These are phyloP conservation scores for Pristis pectinata DNA, from an alignment of 2,797 vertebrate genomes.

Conservation along the genomic window DNA sequence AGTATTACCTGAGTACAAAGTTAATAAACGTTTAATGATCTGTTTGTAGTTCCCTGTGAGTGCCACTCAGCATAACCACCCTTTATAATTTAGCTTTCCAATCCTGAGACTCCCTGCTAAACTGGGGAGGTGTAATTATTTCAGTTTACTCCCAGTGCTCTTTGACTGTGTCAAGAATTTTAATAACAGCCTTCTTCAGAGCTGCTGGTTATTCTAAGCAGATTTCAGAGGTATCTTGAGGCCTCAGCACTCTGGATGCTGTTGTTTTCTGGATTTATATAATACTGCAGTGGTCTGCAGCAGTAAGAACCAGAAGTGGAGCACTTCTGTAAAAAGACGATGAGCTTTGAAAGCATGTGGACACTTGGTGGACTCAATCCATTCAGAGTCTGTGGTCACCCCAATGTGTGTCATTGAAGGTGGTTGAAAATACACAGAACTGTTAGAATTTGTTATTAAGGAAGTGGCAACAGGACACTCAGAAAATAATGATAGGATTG, in stretches of 20 bases:
- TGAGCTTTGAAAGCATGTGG: background rate
- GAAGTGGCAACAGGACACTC: too few species aligned
- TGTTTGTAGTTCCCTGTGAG: background rate
- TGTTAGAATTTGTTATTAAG: too few species aligned
- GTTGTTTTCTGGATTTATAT: conserved; percentile 33
- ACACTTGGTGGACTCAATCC: background rate
- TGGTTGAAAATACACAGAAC: too few species aligned
- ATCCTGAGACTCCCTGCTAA: background rate
- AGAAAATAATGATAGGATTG: too few species aligned
- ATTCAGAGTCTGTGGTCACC: too few species aligned
- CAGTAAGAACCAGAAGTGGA: background rate
- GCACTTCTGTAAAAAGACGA: background rate
- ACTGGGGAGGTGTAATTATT: conserved; percentile 2
- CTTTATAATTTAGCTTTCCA: background rate
- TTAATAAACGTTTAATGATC: conserved; percentile 16
- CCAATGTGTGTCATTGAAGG: background rate
- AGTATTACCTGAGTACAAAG: background rate
- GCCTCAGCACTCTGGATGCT: background rate
- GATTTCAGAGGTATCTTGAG: conserved; percentile 26
- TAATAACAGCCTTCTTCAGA: conserved; percentile 18
- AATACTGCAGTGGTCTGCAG: conserved; percentile 27
- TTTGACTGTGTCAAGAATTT: background rate
- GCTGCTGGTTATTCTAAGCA: conserved; percentile 20
- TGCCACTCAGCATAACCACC: background rate
- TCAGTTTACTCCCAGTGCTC: background rate